These are phyloP conservation scores for Himantopus leucocephalus DNA, from an alignment of 2,113 vertebrate species.

Conservation along the genomic window DNA sequence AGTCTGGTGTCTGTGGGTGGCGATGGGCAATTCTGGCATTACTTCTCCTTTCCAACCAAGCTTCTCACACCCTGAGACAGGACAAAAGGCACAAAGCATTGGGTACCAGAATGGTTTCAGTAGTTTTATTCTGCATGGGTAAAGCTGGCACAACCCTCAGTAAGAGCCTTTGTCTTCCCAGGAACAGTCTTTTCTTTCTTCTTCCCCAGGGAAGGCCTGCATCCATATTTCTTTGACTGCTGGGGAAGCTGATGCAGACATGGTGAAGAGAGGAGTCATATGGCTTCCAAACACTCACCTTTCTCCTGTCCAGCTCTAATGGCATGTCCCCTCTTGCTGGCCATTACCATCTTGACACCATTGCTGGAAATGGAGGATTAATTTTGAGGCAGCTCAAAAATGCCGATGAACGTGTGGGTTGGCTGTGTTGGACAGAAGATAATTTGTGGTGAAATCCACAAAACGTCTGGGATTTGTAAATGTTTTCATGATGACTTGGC, in stretches of 20 bases:
- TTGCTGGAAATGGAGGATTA: not conserved
- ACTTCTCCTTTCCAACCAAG: not conserved
- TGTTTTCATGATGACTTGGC: constrained; percentile 56
- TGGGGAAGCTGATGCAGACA: not conserved
- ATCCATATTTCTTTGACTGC: not conserved
- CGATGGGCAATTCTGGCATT: not conserved
- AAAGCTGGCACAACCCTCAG: not conserved
- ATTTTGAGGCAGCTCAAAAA: not conserved
- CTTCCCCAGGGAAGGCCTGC: not conserved
- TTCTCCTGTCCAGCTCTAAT: not conserved
- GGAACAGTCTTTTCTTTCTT: not conserved
- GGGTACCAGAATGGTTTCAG: not conserved
- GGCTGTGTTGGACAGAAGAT: constrained; percentile 11
- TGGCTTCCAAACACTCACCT: not conserved
- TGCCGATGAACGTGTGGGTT: not conserved
- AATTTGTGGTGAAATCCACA: constrained; percentile 59
- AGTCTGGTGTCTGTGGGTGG: not conserved
- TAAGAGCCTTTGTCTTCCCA: not conserved
- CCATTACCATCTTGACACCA: not conserved
- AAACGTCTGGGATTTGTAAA: constrained; percentile 63
- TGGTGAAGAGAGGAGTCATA: not conserved
- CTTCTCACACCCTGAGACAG: not conserved
- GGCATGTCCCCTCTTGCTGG: not conserved
- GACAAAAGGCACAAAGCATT: not conserved
- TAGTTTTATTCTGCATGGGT: not conserved